Evolutionary conservation across 2,113 vertebrate species (phyloP).

Genomic region (Malurus elegans): DNA sequence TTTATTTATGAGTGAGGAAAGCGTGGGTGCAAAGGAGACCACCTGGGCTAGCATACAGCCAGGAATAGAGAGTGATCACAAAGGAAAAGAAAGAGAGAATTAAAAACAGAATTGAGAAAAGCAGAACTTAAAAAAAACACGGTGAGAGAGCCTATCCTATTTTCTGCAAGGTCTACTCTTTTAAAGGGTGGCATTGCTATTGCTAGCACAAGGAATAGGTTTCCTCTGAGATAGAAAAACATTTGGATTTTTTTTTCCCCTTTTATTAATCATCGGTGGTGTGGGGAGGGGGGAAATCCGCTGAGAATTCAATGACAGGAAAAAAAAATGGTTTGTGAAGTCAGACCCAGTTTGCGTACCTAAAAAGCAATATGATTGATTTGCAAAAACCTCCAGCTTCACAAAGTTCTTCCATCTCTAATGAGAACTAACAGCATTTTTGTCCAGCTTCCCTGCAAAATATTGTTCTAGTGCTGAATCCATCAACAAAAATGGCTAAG

Average conservation of each 20-base stretch:
- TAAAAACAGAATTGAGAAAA: slow-evolving; percentile 22
- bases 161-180: not conserved
- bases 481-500: slow-evolving; percentile 69
- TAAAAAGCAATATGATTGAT: slow-evolving; percentile 67
- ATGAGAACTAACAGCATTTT: slow-evolving; percentile 67
- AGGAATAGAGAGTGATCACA: not conserved
- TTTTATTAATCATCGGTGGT: slow-evolving; percentile 43
- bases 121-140: not conserved
- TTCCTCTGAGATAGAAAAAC: slow-evolving; percentile 41
- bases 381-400: slow-evolving; percentile 65
- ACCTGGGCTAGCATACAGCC: not conserved
- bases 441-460: slow-evolving; percentile 65
- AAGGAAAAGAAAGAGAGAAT: not conserved
- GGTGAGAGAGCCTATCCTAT: not conserved
- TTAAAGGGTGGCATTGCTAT: not conserved
- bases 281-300: slow-evolving; percentile 17
- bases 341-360: slow-evolving; percentile 58
- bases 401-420: slow-evolving; percentile 61
- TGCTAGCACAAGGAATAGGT: slow-evolving; percentile 17
- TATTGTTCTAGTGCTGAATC: slow-evolving; percentile 65
- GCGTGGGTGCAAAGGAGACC: not conserved
- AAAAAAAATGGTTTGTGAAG: slow-evolving; percentile 56
- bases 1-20: slow-evolving; percentile 13
- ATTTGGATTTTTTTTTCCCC: not conserved
- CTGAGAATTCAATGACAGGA: slow-evolving; percentile 46